These are phyloP conservation scores for Coturnix japonica DNA, from an alignment of 2,113 vertebrate genomes.

Conservation along the genomic window DNA sequence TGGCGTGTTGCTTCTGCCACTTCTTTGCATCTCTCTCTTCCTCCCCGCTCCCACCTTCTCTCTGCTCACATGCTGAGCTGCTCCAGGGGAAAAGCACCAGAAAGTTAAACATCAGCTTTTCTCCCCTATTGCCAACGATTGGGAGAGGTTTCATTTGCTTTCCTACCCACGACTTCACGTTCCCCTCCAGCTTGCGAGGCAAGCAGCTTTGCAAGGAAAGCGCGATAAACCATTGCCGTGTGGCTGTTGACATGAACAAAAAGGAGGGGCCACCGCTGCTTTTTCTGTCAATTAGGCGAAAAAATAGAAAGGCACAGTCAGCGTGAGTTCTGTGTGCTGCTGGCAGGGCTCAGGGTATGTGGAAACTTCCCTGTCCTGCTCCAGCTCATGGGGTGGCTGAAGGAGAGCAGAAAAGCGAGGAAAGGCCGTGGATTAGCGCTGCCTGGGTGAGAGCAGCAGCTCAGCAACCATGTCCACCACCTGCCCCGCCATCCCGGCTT, in stretches of 20 bases:
- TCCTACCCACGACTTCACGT: not conserved
- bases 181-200: not conserved
- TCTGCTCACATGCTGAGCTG: not conserved
- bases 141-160: not conserved
- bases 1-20: not conserved
- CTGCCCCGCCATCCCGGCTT: not conserved
- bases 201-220: not conserved
- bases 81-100: not conserved
- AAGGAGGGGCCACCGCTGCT: not conserved
- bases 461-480: not conserved
- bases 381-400: not conserved
- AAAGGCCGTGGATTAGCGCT: not conserved
- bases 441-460: not conserved
- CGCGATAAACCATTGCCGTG: accelerated
- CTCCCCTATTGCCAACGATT: not conserved
- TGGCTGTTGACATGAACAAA: not conserved
- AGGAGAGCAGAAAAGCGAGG: not conserved
- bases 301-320: not conserved
- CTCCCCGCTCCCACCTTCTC: not conserved
- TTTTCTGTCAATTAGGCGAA: not conserved
- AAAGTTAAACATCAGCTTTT: not conserved
- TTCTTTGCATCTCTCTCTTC: not conserved
- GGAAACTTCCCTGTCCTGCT: not conserved
- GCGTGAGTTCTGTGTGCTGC: not conserved
- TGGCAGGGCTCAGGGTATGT: not conserved